Evolutionary conservation across 2,888 invertebrate genomes (phyloP), one percentile per base, ranked within the genome.

Genomic region (Lepidocyrtinus sp.): DNA sequence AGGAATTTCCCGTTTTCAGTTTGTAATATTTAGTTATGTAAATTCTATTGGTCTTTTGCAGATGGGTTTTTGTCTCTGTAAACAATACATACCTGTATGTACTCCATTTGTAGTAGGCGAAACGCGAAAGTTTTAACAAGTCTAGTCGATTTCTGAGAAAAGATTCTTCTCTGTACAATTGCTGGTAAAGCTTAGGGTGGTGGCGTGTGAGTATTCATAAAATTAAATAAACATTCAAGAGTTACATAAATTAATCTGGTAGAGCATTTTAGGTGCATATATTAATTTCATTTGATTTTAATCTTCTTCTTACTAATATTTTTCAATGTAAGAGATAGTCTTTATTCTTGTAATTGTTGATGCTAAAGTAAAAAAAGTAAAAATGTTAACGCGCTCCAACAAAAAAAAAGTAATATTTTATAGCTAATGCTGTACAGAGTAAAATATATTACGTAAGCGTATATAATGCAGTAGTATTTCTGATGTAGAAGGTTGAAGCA

Each of bases 51-150:
- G n/a, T n/a, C n/a, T 55, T 55, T 36, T 55, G n/a, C 2, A 55
- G 9, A 55, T 55, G 55, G 17, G 55, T n/a, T n/a, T n/a, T n/a
- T n/a, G n/a, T n/a, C n/a, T n/a, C n/a, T n/a, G n/a, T n/a, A n/a
- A n/a, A n/a, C n/a, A 3, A 55, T 55, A 9, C n/a, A 55, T 55
- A 55, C 55, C 55, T 55, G 55, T 17, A 55, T 55, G 55, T 55
- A 55, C 55, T 55, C 55, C 55, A 55, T 55, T 55, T 55, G 17
- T n/a, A 55, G 17, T 55, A 68, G 27, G 62, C 45, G 72, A 73
- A 75, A 75, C 67, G 75, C 69, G 69, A 75, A 75, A 75, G 75
- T 75, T 75, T 75, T 75, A 75, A 75, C 69, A 70, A 70, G 75
- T 75, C 75, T 75, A 75, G 75, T 75, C 75, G 69, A 62, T 63